phyloP scores from a whole-genome alignment of 2,888 invertebrate species.

The Tenthredo notha region DNA sequence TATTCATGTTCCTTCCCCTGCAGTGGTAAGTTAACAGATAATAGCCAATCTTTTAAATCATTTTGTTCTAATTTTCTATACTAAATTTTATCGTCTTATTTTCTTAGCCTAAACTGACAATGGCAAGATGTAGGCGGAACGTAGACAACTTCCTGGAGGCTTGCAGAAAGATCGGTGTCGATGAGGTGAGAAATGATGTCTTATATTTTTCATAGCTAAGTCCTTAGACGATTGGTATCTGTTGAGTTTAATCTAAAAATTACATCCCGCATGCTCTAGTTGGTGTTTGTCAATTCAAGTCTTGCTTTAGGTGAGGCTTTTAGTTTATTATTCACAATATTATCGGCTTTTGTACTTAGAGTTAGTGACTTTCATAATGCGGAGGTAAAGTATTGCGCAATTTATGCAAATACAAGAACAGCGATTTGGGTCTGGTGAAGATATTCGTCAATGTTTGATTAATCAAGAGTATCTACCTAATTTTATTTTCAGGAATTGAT shows the following conservation, averaged over 20 bases:
- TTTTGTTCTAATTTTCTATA: background rate
- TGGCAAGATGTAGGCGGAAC: conserved; percentile 95
- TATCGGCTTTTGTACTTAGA: background rate
- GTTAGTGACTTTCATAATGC: background rate
- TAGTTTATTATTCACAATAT: background rate
- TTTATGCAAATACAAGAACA: background rate
- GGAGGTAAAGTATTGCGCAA: conserved; percentile 10
- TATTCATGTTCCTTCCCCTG: conserved; percentile 96
- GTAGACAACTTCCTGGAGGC: conserved; percentile 98
- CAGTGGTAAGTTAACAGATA: conserved; percentile 85
- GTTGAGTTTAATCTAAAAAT: background rate
- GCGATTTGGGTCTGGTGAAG: background rate
- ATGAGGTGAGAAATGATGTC: conserved; percentile 86
- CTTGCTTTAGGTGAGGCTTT: background rate
- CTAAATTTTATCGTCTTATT: background rate
- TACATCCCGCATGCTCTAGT: conserved; percentile 30
- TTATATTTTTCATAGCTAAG: background rate
- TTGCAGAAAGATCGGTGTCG: conserved; percentile 95
- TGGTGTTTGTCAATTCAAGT: background rate
- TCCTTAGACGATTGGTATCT: background rate
- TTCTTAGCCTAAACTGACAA: conserved; percentile 93
- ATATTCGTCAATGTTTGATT: background rate
- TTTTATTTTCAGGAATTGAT: conserved; percentile 26
- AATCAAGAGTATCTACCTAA: background rate
- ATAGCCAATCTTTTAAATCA: background rate